phyloP scores from a whole-genome alignment of 2,888 invertebrate species.

The Protodeltote pygarga region DNA sequence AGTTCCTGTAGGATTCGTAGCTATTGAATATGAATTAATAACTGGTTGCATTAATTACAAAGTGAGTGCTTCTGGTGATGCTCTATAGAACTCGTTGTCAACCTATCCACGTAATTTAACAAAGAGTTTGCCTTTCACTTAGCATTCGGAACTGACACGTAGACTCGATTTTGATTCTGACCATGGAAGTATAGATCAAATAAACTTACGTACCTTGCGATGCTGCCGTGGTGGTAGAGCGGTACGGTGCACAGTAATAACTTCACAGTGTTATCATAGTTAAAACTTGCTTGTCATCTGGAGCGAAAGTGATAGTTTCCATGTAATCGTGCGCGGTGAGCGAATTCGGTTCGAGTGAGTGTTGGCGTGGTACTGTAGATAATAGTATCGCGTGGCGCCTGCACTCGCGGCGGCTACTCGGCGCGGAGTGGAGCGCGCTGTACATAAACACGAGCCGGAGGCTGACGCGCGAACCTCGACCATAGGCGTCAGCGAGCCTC shows the following conservation, averaged over 20 bases:
- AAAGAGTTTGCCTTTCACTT: constrained; percentile 85
- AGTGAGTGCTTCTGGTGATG: constrained; percentile 43
- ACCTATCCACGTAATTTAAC: constrained; percentile 73
- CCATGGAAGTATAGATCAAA: constrained; percentile 56
- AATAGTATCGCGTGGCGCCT: constrained; percentile 59
- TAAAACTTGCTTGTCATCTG: constrained; percentile 56
- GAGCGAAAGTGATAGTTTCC: constrained; percentile 76
- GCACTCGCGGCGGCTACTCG: constrained; percentile 70
- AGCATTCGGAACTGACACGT: constrained; percentile 82
- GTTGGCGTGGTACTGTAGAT: constrained; percentile 49
- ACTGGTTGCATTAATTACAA: constrained; percentile 31
- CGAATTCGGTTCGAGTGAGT: constrained; percentile 58
- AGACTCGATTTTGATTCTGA: constrained; percentile 72
- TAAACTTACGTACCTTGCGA: constrained; percentile 70
- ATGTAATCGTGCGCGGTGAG: constrained; percentile 58
- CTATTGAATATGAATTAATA: constrained; percentile 21
- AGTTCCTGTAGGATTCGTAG: constrained; percentile 16
- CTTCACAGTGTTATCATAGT: constrained; percentile 73
- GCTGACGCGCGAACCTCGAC: constrained; percentile 40
- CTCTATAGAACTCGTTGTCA: constrained; percentile 62
- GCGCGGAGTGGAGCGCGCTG: constrained; percentile 61
- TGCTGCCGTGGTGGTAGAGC: constrained; percentile 58
- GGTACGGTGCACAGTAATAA: constrained; percentile 62
- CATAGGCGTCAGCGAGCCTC: constrained; percentile 8
- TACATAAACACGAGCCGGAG: constrained; percentile 39